These are phyloP conservation scores for Stigmatopora nigra DNA, from an alignment of 2,113 vertebrate genomes.

Conservation along the genomic window DNA sequence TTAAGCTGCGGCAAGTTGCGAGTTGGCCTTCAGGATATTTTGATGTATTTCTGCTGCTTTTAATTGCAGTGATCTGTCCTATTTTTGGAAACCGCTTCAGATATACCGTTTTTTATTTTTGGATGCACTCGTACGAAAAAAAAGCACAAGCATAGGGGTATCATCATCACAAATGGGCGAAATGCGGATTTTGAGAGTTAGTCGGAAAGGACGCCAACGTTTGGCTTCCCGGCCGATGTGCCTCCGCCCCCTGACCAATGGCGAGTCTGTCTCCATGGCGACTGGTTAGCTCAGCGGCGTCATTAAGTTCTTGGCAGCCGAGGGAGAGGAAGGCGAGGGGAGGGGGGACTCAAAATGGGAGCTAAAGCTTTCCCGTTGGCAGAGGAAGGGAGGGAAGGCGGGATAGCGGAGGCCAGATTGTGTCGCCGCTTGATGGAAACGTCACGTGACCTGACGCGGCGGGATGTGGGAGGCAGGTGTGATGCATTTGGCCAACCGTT, in stretches of 20 bases:
- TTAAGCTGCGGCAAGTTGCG: background rate
- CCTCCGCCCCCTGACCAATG: conserved; percentile 60
- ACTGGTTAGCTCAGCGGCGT: conserved; percentile 60
- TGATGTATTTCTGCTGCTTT: conserved; percentile 17
- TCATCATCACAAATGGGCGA: conserved; percentile 8
- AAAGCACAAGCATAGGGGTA: conserved; percentile 1
- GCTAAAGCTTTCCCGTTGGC: conserved; percentile 22
- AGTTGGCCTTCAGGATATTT: conserved; percentile 8
- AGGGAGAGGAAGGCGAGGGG: conserved; percentile 57
- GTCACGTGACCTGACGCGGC: conserved; percentile 24
- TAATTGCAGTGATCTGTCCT: conserved; percentile 17
- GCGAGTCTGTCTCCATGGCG: conserved; percentile 60
- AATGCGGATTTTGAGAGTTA: conserved; percentile 28
- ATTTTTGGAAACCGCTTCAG: conserved; percentile 38
- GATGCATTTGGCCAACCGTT: conserved; percentile 15
- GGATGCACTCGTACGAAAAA: background rate
- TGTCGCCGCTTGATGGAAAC: conserved; percentile 39
- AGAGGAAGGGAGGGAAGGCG: conserved; percentile 10
- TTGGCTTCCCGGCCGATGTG: conserved; percentile 30
- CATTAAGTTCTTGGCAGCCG: conserved; percentile 65
- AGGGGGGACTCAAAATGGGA: conserved; percentile 18
- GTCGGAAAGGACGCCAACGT: conserved; percentile 18
- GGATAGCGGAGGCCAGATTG: conserved; percentile 52
- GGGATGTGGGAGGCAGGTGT: conserved; percentile 31
- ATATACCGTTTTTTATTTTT: conserved; percentile 17